Base-by-base conservation (phyloP, 2,113 vertebrate species). In the Todiramphus saurophagus region DNA sequence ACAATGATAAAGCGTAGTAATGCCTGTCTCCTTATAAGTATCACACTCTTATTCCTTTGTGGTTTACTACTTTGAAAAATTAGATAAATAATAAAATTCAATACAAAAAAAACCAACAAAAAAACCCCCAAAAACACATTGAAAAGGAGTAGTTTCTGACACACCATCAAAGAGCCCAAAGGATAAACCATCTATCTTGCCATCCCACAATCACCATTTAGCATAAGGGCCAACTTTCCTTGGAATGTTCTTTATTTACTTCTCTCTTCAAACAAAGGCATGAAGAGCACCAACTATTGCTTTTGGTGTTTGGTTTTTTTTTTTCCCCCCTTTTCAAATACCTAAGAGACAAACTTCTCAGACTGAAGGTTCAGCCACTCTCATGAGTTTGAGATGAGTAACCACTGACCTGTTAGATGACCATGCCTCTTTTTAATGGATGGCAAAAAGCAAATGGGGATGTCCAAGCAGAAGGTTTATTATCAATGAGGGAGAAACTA, bases 291-390 rank as follows among this genome's bases (percentile, higher is more conserved):
- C 2, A 11, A 9, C 39, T 23, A n/a, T 76, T 41, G 31, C 25
- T 56, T 8, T 10, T 24, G 8, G 7, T 46, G 6, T 3, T n/a
- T 11, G 11, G 5, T n/a, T n/a, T 10, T 35, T 10, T 2, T 30
- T n/a, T 24, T 3, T 2, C 39, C 39, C 39, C 1, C 18, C 6
- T 69, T 77, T 62, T 39, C n/a, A n/a, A 13, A 59, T 31, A 80
- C 11, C 33, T 37, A 33, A 19, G 31, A 68, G 27, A 19, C 8
- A 79, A 51, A 30, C 11, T 46, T 56, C 55, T 90, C 48, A 69
- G 7, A 51, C 0, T 72, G 48, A 93, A 75, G 16, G 51, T 43
- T 89, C 35, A 66, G 18, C 35, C 30, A 55, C 14, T 46, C 25
- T 56, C 39, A 35, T 39, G 30, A 64, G 23, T 60, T 21, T 79